Base-by-base conservation (phyloP, 2,797 vertebrate genomes). In the Halcyon chelicuti region DNA sequence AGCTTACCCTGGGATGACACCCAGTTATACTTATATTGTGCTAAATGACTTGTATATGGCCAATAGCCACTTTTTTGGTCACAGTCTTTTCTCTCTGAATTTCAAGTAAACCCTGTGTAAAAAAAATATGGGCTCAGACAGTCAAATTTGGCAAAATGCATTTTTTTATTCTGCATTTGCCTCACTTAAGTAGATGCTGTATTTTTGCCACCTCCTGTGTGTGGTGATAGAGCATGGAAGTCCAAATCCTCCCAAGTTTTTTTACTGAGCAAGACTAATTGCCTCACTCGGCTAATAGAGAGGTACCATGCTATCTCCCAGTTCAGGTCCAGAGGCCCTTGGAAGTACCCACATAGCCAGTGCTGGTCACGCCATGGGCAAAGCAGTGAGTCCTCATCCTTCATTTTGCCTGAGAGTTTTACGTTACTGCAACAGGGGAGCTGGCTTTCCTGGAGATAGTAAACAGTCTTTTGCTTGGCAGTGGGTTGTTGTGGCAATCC, bases 301-400 rank as follows among this genome's bases (percentile, higher is more conserved):
- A 44, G 16, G 39, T 37, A n/a, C 33, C 19, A 28, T 72, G 44
- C 28, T 74, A 14, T 52, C 44, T 78, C 40, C 58, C 49, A 65
- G 40, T 7, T 72, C 13, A 88, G 44, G 10, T 21, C 66, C 78
- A 39, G 62, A 87, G 31, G 37, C 25, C 4, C 5, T 16, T 42
- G 42, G 67, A 51, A 81, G 22, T 25, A 35, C 2, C 26, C 12
- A 31, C 28, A 10, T 46, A 37, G 68, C 65, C 58, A 47, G 1
- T 2, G 2, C 11, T 54, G 23, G 35, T 66, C 52, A 49, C 2
- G 6, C 52, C 4, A 0, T 16, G 6, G n/a, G 44, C 1, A 2
- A 74, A 80, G 35, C 12, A 42, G 18, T 2, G 55, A 78, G 44
- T 74, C n/a, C 77, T 67, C 61, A 35, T 12, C 42, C 49, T 15